Conservation (phyloP, 2,888 invertebrate genomes). For the Cheilosia variabilis region DNA sequence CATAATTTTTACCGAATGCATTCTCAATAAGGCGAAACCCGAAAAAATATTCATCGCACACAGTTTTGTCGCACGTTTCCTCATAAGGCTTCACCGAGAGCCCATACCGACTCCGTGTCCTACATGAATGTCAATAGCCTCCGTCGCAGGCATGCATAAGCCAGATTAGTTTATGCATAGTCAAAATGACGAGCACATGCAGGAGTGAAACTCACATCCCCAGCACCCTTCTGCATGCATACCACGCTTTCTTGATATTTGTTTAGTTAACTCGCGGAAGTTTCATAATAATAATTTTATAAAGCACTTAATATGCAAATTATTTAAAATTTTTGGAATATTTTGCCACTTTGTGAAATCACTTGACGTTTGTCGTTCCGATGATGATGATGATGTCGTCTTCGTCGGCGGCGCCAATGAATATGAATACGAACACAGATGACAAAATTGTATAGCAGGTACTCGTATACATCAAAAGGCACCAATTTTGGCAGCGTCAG, state of each 20-base stretch:
- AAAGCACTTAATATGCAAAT: constrained; percentile 74
- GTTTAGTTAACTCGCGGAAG: constrained; percentile 62
- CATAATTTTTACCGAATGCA: too few species aligned
- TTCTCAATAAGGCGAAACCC: too few species aligned
- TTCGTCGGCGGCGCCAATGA: constrained; percentile 1
- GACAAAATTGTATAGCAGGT: not conserved
- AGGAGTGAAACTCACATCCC: not conserved
- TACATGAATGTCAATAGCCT: too few species aligned
- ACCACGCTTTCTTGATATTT: constrained; percentile 48
- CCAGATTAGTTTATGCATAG: constrained; percentile 64
- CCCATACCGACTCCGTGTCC: too few species aligned
- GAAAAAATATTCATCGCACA: too few species aligned
- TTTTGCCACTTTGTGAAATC: constrained; percentile 51
- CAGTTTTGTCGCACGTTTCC: too few species aligned
- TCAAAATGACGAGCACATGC: constrained; percentile 37
- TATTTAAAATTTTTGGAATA: constrained; percentile 58
- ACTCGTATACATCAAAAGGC: constrained; percentile 11
- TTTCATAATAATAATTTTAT: constrained; percentile 72
- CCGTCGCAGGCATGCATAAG: not conserved
- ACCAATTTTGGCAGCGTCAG: not conserved
- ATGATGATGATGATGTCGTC: constrained; percentile 14
- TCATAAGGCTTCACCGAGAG: too few species aligned
- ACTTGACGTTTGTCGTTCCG: constrained; percentile 38
- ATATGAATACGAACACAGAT: constrained; percentile 22
- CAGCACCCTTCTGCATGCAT: not conserved